These are phyloP conservation scores for Melipona quadrifasciata DNA, from an alignment of 1,140 invertebrate species.

Conservation along the genomic window DNA sequence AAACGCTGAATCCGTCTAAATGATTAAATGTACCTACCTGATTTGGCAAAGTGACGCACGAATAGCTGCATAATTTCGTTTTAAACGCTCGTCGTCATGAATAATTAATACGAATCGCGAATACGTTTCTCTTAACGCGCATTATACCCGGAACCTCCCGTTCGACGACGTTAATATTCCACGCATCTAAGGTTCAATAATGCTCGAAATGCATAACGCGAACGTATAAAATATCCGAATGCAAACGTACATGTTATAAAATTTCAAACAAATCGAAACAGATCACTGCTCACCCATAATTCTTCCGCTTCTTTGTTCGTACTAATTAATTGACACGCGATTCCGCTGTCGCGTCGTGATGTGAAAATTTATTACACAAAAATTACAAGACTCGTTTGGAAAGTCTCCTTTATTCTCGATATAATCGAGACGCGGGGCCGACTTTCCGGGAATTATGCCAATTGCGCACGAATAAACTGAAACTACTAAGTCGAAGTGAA, in stretches of 20 bases:
- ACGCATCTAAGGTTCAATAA: neutral
- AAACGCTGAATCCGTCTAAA: neutral
- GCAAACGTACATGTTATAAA: no score
- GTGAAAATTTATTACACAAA: no score
- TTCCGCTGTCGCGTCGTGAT: no score
- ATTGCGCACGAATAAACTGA: neutral
- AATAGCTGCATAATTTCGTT: conserved; percentile 56
- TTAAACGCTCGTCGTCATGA: conserved; percentile 42
- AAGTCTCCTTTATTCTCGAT: neutral
- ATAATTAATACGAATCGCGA: conserved; percentile 54
- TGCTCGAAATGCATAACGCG: no score
- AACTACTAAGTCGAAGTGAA: neutral
- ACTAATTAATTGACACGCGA: no score
- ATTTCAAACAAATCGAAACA: no score
- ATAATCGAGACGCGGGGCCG: neutral
- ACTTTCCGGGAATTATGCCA: neutral
- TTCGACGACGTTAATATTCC: conserved; percentile 29
- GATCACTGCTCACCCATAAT: no score
- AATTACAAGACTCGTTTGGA: no score
- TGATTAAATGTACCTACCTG: conserved; percentile 6
- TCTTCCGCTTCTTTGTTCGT: no score
- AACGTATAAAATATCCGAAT: no score
- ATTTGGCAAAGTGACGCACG: conserved; percentile 62
- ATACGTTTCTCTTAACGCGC: neutral
- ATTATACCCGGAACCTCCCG: neutral